phyloP scores from a whole-genome alignment of 2,113 vertebrate species.

The Eptatretus burgeri region DNA sequence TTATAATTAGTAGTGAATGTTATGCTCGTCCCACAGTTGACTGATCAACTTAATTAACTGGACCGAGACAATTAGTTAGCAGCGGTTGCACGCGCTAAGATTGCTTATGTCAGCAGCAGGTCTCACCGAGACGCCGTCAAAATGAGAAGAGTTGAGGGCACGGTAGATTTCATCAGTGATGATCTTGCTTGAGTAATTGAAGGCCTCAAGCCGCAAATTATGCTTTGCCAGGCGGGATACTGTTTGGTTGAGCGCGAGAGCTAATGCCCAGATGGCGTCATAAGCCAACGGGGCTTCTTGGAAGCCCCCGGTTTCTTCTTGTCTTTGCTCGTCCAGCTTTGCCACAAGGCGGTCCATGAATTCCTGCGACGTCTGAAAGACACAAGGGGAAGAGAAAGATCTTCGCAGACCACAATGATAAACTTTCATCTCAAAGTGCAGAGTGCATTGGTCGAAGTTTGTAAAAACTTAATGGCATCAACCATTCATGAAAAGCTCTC shows the following conservation, averaged over 20 bases:
- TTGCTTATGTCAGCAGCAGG: too few relatives aligned
- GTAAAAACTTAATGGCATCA: too few relatives aligned
- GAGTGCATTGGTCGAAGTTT: background rate
- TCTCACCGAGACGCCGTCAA: constrained; percentile 65
- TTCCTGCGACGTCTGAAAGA: constrained; percentile 50
- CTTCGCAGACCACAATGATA: too few relatives aligned
- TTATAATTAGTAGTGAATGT: too few relatives aligned
- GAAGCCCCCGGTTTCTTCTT: constrained; percentile 61
- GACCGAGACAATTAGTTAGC: too few relatives aligned
- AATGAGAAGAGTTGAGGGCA: constrained; percentile 75
- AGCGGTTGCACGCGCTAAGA: too few relatives aligned
- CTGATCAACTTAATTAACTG: too few relatives aligned
- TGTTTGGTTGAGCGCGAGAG: constrained; percentile 68
- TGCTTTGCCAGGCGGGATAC: constrained; percentile 33
- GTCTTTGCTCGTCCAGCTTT: constrained; percentile 42
- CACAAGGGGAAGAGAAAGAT: background rate
- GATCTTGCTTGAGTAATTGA: constrained; percentile 81
- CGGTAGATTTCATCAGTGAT: constrained; percentile 71
- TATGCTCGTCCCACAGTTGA: too few relatives aligned
- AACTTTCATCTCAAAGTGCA: background rate
- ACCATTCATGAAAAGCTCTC: too few relatives aligned
- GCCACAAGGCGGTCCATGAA: constrained; percentile 45
- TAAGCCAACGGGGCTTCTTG: constrained; percentile 75
- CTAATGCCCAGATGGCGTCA: constrained; percentile 71
- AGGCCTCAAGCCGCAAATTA: constrained; percentile 37